phyloP scores from a whole-genome alignment of 1,140 invertebrate genomes.

The Aphaenogaster ashmeadi region DNA sequence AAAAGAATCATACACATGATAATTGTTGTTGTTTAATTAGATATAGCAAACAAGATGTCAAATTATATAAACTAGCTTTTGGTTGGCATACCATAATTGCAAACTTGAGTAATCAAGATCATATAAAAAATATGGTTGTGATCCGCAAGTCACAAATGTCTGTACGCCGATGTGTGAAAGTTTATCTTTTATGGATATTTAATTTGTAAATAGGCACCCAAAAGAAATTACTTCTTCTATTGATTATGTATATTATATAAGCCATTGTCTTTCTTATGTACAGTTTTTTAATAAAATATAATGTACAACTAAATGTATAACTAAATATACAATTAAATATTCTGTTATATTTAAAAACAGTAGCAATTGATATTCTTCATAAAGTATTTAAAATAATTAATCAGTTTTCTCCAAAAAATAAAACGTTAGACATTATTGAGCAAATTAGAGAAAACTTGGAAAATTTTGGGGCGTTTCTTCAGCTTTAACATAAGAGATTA shows the following conservation, averaged over 20 bases:
- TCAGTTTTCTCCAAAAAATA: background rate
- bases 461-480: background rate
- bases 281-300: conserved; percentile 49
- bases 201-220: conserved; percentile 26
- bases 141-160: conserved; percentile 1
- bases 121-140: conserved; percentile 15
- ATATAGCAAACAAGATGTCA: conserved; percentile 2
- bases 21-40: conserved; percentile 13
- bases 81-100: background rate
- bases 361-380: background rate
- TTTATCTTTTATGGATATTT: conserved; percentile 29
- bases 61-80: conserved; percentile 6
- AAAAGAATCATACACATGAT: background rate
- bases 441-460: background rate
- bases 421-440: background rate
- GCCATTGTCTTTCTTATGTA: conserved; percentile 32
- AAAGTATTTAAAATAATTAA: background rate
- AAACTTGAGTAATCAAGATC: background rate
- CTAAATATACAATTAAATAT: conserved; percentile 3
- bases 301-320: conserved; percentile 21
- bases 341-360: background rate
- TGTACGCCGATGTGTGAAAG: background rate
- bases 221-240: conserved; percentile 18
- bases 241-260: conserved; percentile 41
- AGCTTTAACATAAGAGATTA: background rate